Conservation (phyloP, 2,113 vertebrate genomes). For the Oxyura jamaicensis region DNA sequence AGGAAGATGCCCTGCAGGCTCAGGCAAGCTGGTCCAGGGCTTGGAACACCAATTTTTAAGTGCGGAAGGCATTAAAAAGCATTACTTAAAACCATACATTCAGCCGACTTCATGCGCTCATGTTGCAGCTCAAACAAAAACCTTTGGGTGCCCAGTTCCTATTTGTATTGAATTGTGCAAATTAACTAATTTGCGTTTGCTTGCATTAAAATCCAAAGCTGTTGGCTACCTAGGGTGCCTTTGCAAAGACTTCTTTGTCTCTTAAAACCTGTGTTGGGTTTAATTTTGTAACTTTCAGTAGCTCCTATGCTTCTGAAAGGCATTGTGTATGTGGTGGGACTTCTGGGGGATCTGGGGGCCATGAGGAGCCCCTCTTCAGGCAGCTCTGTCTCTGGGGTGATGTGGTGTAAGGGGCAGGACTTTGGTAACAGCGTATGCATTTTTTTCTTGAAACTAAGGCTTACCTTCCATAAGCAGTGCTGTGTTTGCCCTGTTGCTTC, state of each 20-base stretch:
- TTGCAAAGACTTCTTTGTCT: background rate
- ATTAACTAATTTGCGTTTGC: background rate
- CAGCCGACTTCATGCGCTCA: background rate
- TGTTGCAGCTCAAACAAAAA: background rate
- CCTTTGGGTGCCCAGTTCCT: background rate
- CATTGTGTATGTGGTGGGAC: no score
- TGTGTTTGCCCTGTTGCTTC: background rate
- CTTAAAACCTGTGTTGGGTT: background rate
- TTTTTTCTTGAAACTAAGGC: background rate
- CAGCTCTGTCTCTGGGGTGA: background rate
- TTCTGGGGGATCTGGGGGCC: background rate
- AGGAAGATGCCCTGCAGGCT: background rate
- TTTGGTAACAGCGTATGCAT: background rate
- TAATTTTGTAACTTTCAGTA: background rate
- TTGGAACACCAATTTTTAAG: background rate
- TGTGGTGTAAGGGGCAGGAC: background rate
- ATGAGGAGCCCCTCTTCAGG: background rate
- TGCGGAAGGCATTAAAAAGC: background rate
- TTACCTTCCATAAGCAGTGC: background rate
- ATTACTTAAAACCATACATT: background rate
- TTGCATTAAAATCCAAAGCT: background rate
- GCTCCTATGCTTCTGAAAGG: background rate
- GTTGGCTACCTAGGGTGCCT: background rate
- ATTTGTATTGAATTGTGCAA: background rate
- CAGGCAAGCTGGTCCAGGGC: background rate